Percentiles rank a stretch among this genome's conserved stretches.
phyloP scores from a whole-genome alignment of 2,113 vertebrate species.

The Centropristis striata region DNA sequence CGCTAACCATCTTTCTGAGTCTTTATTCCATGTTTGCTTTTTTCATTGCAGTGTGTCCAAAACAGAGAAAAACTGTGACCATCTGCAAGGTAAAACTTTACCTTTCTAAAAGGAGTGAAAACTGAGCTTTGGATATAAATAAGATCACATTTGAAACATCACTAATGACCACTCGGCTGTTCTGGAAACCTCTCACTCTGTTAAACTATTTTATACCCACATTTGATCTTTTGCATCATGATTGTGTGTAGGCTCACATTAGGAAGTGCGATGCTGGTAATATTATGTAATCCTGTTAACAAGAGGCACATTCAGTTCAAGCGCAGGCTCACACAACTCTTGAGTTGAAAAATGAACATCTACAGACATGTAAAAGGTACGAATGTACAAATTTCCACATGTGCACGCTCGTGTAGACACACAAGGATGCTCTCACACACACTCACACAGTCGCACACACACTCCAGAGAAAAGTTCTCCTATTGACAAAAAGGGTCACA shows the following conservation, averaged over 20 bases:
- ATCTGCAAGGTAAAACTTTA: neutral
- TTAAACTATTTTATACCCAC: neutral
- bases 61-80: constrained; percentile 1
- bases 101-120: neutral
- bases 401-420: constrained; percentile 68
- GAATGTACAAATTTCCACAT: constrained; percentile 54
- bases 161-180: neutral
- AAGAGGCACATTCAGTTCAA: constrained; percentile 51
- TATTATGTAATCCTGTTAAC: constrained; percentile 55
- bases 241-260: constrained; percentile 9
- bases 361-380: constrained; percentile 32
- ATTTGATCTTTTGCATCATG: neutral
- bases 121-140: constrained; percentile 4
- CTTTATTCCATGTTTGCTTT: constrained; percentile 33
- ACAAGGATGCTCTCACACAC: constrained; percentile 64
- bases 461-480: constrained; percentile 86
- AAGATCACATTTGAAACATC: neutral
- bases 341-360: constrained; percentile 43
- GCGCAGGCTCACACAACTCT: constrained; percentile 54
- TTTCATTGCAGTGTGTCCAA: neutral
- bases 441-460: constrained; percentile 77
- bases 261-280: constrained; percentile 6
- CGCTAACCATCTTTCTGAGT: neutral
- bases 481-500: constrained; percentile 90
- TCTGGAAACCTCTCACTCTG: neutral